Evolutionary conservation across 2,888 invertebrate species (phyloP).

Genomic region (Torymus tubicola): DNA sequence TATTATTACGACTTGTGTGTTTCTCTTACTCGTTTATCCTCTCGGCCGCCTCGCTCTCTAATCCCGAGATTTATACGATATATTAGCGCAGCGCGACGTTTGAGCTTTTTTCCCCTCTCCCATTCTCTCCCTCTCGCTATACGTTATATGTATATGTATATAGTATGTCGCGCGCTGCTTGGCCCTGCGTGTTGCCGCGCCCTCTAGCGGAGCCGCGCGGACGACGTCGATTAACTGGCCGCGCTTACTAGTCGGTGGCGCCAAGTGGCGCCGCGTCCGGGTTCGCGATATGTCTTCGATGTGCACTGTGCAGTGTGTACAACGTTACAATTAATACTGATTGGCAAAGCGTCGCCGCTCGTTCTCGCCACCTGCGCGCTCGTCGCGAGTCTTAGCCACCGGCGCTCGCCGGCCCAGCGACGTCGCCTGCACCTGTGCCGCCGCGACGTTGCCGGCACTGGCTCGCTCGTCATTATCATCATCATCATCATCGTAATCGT

Average conservation of each 20-base stretch:
- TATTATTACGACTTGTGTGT: constrained; percentile 12
- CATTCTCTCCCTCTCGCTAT: no score
- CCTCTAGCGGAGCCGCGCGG: not conserved
- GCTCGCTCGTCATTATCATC: not conserved
- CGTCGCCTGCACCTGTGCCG: no score
- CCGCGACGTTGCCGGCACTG: no score
- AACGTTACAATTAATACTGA: constrained; percentile 62
- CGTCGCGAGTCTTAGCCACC: constrained; percentile 1
- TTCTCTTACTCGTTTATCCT: not conserved
- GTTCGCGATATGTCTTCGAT: constrained; percentile 58
- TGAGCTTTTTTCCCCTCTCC: no score
- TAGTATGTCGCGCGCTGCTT: constrained; percentile 6
- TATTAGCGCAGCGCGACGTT: no score
- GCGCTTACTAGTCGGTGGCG: constrained; percentile 20
- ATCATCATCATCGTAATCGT: not conserved
- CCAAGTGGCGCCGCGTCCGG: constrained; percentile 15
- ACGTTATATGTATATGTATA: not conserved
- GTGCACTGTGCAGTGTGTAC: constrained; percentile 57
- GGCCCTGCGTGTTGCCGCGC: not conserved
- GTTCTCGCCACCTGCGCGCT: constrained; percentile 12
- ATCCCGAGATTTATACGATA: no score
- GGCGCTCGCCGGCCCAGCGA: no score
- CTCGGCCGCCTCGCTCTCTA: no score
- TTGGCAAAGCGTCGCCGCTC: constrained; percentile 58
- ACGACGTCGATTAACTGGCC: constrained; percentile 47